Conservation (phyloP, 2,888 invertebrate genomes). For the Macrophya alboannulata region DNA sequence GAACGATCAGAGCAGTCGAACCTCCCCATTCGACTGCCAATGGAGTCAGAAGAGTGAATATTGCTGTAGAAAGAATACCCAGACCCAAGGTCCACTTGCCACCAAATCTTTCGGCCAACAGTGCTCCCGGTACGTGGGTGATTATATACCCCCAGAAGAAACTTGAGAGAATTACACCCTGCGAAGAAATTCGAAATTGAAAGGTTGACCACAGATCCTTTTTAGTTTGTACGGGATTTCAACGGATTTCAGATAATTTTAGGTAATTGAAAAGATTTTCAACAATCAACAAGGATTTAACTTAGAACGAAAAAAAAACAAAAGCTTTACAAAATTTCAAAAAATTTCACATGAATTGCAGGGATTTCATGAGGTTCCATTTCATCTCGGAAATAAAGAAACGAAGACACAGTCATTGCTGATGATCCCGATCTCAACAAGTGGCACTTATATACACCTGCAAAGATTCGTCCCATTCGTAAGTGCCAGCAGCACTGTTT, state of each 20-base stretch:
- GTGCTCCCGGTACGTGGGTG: conserved; percentile 81
- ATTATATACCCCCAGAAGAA: conserved; percentile 82
- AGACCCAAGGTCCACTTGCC: conserved; percentile 80
- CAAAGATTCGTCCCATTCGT: conserved; percentile 70
- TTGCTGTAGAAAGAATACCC: conserved; percentile 79
- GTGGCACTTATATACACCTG: conserved; percentile 66
- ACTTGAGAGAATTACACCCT: conserved; percentile 79
- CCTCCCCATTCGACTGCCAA: conserved; percentile 80
- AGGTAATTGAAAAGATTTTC: background rate
- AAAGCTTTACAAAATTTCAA: too few relatives aligned
- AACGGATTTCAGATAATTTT: background rate
- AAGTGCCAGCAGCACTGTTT: conserved; percentile 61
- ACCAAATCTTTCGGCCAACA: conserved; percentile 79
- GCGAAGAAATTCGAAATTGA: background rate
- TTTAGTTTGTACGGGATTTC: background rate
- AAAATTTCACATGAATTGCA: too few relatives aligned
- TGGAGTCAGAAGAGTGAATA: conserved; percentile 80
- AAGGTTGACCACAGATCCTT: background rate
- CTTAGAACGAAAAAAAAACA: too few relatives aligned
- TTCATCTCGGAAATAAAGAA: background rate
- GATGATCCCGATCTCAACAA: background rate
- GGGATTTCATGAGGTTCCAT: background rate
- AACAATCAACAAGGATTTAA: too few relatives aligned
- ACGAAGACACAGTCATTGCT: background rate
- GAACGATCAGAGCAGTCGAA: conserved; percentile 82